Percentiles rank a stretch among this genome's conserved stretches.
Evolutionary conservation across 1,140 invertebrate species (phyloP).

Genomic region (Diuraphis noxia): DNA sequence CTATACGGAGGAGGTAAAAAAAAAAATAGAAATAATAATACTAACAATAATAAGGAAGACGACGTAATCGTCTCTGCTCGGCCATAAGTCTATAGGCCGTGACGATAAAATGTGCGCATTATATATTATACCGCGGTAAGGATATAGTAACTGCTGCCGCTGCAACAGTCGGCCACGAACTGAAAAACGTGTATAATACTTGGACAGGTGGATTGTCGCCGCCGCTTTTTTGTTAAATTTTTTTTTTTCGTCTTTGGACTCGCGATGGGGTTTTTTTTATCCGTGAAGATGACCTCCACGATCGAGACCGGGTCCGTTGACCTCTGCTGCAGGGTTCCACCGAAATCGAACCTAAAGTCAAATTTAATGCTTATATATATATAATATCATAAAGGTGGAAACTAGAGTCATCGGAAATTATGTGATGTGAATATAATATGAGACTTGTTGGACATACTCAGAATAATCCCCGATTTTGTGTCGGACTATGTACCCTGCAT

Average conservation of each 20-base stretch:
- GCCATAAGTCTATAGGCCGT: background rate
- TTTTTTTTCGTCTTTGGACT: background rate
- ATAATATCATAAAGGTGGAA: background rate
- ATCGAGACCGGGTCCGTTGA: background rate
- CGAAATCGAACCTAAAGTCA: background rate
- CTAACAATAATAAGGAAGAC: constrained; percentile 12
- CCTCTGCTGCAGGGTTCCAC: background rate
- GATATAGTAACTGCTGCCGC: background rate
- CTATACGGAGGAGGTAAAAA: background rate
- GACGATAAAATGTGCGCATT: background rate
- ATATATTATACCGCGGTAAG: background rate
- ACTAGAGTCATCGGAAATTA: background rate
- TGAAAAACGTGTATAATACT: background rate
- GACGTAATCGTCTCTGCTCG: background rate
- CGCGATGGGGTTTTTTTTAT: background rate
- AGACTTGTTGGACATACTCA: background rate
- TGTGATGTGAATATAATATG: background rate
- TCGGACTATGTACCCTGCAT: too few relatives aligned
- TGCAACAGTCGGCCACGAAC: background rate
- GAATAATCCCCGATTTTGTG: background rate
- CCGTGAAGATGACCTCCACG: background rate
- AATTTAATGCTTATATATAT: too few relatives aligned
- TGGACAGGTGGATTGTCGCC: background rate
- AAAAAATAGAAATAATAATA: background rate
- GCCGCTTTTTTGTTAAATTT: background rate